Percentiles rank a stretch among this genome's conserved stretches.
These are phyloP conservation scores for Bombus turneri DNA, from an alignment of 1,140 invertebrate genomes.

Conservation along the genomic window DNA sequence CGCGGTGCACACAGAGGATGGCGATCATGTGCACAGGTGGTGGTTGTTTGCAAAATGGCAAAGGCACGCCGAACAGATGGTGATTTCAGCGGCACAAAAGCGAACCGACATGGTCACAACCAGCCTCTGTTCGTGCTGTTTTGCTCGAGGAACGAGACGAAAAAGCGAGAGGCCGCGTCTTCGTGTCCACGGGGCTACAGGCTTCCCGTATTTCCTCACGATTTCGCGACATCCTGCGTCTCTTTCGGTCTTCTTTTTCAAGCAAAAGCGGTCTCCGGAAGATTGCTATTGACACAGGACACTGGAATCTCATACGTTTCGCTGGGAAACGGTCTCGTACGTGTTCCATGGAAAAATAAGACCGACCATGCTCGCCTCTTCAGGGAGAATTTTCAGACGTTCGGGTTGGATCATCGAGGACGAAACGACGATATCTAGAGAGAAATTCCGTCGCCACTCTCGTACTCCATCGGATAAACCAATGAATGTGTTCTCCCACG, in stretches of 20 bases:
- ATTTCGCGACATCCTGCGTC: slow-evolving; percentile 6
- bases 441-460: background rate
- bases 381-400: background rate
- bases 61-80: slow-evolving; percentile 35
- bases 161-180: background rate
- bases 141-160: background rate
- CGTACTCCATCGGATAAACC: background rate
- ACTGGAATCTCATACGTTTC: slow-evolving; percentile 6
- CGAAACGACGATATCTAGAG: background rate
- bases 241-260: background rate
- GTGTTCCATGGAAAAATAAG: background rate
- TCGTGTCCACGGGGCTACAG: background rate
- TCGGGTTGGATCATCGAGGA: background rate
- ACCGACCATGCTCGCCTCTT: background rate
- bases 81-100: slow-evolving; percentile 26
- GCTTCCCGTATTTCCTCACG: slow-evolving; percentile 24
- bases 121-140: background rate
- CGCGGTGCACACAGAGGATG: background rate
- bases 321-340: too few relatives aligned
- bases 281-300: slow-evolving; percentile 60
- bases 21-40: background rate
- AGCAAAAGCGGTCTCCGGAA: background rate
- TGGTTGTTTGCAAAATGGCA: slow-evolving; percentile 44
- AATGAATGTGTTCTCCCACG: background rate
- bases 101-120: background rate